A percentile compares a stretch with the other conserved stretches of the same genome.
Evolutionary conservation across 2,888 invertebrate species (phyloP).

Genomic region (Schrankia costaestrigalis): DNA sequence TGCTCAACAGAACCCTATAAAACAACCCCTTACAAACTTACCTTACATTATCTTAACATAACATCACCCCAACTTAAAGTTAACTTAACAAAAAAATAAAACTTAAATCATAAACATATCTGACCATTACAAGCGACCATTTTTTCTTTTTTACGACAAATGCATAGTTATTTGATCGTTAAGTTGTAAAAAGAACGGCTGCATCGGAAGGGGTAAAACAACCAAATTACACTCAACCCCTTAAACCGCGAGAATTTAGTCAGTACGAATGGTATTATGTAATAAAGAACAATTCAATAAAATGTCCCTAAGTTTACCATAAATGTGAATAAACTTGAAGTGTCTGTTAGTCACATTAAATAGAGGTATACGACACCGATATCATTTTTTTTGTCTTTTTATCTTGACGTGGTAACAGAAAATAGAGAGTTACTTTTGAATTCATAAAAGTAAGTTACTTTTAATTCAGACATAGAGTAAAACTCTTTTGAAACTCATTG

Average conservation of each 20-base stretch:
- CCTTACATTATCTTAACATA: constrained; percentile 4
- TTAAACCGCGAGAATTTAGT: constrained; percentile 17
- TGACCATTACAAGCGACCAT: constrained; percentile 66
- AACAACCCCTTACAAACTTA: neutral
- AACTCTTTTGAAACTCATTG: too few species aligned
- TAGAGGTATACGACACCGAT: too few species aligned
- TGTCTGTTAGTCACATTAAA: too few species aligned
- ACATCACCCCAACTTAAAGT: constrained; percentile 15
- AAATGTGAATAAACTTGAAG: constrained; percentile 6
- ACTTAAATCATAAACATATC: constrained; percentile 38
- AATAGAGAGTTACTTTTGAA: too few species aligned
- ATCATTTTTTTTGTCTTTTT: too few species aligned
- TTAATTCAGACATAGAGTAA: too few species aligned
- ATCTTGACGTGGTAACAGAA: too few species aligned
- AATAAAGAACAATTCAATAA: constrained; percentile 19
- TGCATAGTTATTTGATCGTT: constrained; percentile 50
- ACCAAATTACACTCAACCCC: constrained; percentile 28
- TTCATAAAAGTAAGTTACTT: too few species aligned
- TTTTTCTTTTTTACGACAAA: constrained; percentile 55
- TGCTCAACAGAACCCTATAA: neutral
- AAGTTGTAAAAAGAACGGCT: constrained; percentile 48
- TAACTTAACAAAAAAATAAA: constrained; percentile 17
- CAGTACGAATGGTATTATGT: constrained; percentile 14
- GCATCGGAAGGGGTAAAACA: constrained; percentile 47
- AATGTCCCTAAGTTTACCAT: constrained; percentile 7